phyloP scores from a whole-genome alignment of 2,888 invertebrate species.

The Busseola fusca region DNA sequence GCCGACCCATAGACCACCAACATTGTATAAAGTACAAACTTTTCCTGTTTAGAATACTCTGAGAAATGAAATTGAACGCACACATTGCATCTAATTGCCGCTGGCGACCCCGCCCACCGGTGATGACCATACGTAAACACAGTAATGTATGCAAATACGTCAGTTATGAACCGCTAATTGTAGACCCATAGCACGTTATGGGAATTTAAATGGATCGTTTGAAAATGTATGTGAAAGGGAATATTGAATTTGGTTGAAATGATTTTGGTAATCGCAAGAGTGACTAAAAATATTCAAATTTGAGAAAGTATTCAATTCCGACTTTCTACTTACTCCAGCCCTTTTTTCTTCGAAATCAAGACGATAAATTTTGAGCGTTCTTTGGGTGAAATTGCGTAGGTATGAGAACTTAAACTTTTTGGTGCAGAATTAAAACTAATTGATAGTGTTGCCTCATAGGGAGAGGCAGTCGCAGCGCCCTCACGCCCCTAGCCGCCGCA shows the following conservation, averaged over 20 bases:
- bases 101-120: constrained; percentile 65
- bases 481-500: no score
- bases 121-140: constrained; percentile 57
- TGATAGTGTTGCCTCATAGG: no score
- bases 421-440: no score
- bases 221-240: constrained; percentile 13
- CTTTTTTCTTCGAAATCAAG: background rate
- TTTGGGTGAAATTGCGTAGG: no score
- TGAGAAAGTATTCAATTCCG: background rate
- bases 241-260: constrained; percentile 5
- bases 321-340: background rate
- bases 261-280: background rate
- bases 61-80: constrained; percentile 60
- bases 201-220: constrained; percentile 36
- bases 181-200: constrained; percentile 36
- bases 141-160: constrained; percentile 69
- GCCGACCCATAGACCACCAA: constrained; percentile 65
- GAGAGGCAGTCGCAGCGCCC: no score
- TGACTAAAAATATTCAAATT: background rate
- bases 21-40: constrained; percentile 54
- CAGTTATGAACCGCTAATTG: constrained; percentile 58
- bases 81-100: constrained; percentile 68
- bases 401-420: no score
- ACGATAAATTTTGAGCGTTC: no score
- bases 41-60: constrained; percentile 37